Percentiles rank a stretch among this genome's conserved stretches.
Evolutionary conservation across 2,888 invertebrate species (phyloP).

Genomic region (Peribatodes rhomboidaria): DNA sequence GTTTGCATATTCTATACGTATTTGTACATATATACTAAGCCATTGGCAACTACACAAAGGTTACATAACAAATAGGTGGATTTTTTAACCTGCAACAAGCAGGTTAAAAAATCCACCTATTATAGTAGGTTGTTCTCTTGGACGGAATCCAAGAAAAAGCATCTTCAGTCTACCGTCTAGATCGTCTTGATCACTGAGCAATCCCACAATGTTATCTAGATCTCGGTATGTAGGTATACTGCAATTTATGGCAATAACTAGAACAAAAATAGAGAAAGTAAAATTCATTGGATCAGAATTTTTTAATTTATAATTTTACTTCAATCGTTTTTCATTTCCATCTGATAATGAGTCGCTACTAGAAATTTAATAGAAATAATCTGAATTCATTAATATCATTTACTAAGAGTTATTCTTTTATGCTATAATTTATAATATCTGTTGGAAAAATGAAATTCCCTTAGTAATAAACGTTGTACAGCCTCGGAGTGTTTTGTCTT

Average conservation of each 20-base stretch:
- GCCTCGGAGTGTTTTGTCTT: no score
- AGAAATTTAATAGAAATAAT: no score
- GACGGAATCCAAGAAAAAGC: conserved; percentile 27
- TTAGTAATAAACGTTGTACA: no score
- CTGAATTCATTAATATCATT: no score
- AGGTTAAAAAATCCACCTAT: no score
- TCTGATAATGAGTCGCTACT: no score
- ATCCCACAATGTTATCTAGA: conserved; percentile 45
- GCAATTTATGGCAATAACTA: conserved; percentile 50
- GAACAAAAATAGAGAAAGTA: conserved; percentile 64
- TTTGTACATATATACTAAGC: neutral
- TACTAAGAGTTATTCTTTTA: no score
- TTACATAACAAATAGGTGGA: conserved; percentile 18
- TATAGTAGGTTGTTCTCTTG: conserved; percentile 26
- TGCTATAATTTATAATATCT: no score
- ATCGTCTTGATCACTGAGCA: conserved; percentile 35
- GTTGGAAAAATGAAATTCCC: no score
- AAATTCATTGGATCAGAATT: neutral
- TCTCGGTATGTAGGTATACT: conserved; percentile 28
- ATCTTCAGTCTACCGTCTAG: conserved; percentile 21
- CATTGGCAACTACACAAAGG: neutral
- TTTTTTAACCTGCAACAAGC: conserved; percentile 22
- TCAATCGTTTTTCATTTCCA: neutral
- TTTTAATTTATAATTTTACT: neutral
- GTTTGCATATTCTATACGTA: neutral